Evolutionary conservation across 2,797 vertebrate genomes (phyloP), one percentile per base, ranked within the genome.

Genomic region (Aphelocoma californica): DNA sequence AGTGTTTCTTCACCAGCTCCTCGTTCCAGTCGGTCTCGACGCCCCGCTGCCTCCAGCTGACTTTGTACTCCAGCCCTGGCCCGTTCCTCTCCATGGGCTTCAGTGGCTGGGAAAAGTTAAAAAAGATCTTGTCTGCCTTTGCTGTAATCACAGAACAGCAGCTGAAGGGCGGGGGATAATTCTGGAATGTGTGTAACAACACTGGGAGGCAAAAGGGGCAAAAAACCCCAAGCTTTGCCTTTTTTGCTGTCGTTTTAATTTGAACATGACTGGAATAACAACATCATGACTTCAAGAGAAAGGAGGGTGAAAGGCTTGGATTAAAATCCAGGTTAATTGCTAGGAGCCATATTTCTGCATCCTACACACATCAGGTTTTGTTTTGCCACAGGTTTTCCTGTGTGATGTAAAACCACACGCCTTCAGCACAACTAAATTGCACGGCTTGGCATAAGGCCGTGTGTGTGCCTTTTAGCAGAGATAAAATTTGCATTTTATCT

Each of bases 21-120:
- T 99, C 99, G 4, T 97, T 98, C 99, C 99, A 99, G 69, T 98
- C 98, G 0, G 90, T 96, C 6, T 98, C 98, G 9, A 97, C 77
- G 3, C 98, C 98, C 94, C 97, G 98, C 21, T 97, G 98, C 89
- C 98, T 97, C 98, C 99, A 99, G 81, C 98, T 98, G 77, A 99
- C 98, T 94, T 97, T 98, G 92, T 99, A 99, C 97, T 99, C 99
- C 96, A 99, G 97, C 31, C 99, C 99, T 0, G 99, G 99, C 9
- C 99, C 99, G 2, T 99, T 99, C 95, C 98, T 98, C 80, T 99
- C 99, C 66, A 98, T 75, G 34, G 98, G 97, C 64, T 98, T 98
- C 97, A 99, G 71, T 0, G 99, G 99, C 99, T 99, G 95, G 10
- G 47, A 96, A 28, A 96, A 70, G 62, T 20, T 6, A 58, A 72